Evolutionary conservation across 2,888 invertebrate species (phyloP).

Genomic region (Chrysolina oricalcia): DNA sequence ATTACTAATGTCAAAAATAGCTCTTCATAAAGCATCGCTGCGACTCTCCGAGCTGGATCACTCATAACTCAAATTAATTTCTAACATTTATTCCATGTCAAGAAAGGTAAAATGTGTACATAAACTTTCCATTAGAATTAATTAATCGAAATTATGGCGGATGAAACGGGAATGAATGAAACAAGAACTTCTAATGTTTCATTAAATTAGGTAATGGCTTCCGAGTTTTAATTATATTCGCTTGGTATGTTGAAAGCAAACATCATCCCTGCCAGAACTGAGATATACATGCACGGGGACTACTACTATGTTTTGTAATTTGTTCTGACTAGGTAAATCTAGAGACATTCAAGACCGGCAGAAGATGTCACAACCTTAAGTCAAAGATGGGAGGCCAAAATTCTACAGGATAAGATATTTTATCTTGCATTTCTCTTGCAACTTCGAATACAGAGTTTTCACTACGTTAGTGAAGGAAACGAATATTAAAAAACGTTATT

Average conservation of each 20-base stretch:
- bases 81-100: conserved; percentile 32
- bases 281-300: background rate
- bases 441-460: too few species aligned
- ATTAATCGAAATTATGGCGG: conserved; percentile 46
- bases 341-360: background rate
- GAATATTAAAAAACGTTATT: too few species aligned
- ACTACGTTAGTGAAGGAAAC: too few species aligned
- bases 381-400: background rate
- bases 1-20: conserved; percentile 36
- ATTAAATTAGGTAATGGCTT: conserved; percentile 46
- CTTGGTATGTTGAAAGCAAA: conserved; percentile 10
- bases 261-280: background rate
- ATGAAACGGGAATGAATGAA: conserved; percentile 37
- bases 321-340: background rate
- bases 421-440: too few species aligned
- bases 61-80: conserved; percentile 34
- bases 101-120: conserved; percentile 41
- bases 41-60: conserved; percentile 17
- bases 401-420: background rate
- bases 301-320: conserved; percentile 1
- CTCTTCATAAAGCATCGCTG: conserved; percentile 26
- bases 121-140: conserved; percentile 47
- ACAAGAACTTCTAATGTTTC: conserved; percentile 46
- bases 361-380: background rate
- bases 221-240: conserved; percentile 41